Percentiles rank a stretch among this genome's conserved stretches.
These are phyloP conservation scores for Drosophila gaucha DNA, from an alignment of 2,888 invertebrate genomes.

Conservation along the genomic window DNA sequence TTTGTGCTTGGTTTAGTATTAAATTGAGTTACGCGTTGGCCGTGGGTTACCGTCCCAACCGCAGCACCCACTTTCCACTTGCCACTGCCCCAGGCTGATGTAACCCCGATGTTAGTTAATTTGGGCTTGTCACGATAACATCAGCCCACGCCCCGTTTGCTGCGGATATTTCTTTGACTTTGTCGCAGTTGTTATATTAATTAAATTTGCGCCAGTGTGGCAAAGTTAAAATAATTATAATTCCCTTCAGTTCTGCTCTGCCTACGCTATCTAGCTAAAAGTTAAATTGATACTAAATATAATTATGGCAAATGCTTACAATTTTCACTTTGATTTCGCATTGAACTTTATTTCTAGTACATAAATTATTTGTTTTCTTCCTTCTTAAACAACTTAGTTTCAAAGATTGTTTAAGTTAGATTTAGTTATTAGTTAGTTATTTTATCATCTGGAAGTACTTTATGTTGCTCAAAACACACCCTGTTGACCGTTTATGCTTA, in stretches of 20 bases:
- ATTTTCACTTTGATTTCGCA: constrained; percentile 17
- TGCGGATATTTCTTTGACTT: constrained; percentile 35
- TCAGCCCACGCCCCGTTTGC: constrained; percentile 46
- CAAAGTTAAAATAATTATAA: constrained; percentile 38
- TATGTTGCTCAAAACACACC: constrained; percentile 9
- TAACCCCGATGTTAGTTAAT: constrained; percentile 68
- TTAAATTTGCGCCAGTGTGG: constrained; percentile 56
- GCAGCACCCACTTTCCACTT: neutral
- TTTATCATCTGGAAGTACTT: neutral
- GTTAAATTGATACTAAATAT: constrained; percentile 16
- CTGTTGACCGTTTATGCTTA: constrained; percentile 28
- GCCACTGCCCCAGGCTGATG: constrained; percentile 50
- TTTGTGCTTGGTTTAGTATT: constrained; percentile 40
- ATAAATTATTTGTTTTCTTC: too few relatives aligned
- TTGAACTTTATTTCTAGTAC: neutral
- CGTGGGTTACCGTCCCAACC: constrained; percentile 11
- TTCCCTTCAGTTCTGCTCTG: constrained; percentile 35
- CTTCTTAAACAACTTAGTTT: too few relatives aligned
- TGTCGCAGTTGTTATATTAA: constrained; percentile 61
- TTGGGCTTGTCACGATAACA: constrained; percentile 74
- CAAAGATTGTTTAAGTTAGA: neutral
- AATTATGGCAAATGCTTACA: constrained; percentile 16
- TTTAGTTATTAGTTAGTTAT: neutral
- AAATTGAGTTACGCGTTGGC: constrained; percentile 50
- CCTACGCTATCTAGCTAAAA: constrained; percentile 13